Base-by-base conservation (phyloP, 1,140 invertebrate species). In the Bombus breviceps region DNA sequence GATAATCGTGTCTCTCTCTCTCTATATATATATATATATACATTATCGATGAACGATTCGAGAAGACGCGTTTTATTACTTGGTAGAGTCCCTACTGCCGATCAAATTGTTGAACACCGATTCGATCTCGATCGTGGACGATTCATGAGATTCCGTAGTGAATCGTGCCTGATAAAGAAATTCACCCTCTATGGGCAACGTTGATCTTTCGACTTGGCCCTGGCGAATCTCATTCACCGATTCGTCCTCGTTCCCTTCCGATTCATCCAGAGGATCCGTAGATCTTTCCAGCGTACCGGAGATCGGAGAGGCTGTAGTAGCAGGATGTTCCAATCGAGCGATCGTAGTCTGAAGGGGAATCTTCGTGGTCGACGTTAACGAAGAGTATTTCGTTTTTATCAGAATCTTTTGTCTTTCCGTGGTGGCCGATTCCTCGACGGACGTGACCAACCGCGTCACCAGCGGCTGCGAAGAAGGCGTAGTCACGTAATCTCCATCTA, bases 401-500 rank as follows among this genome's bases (percentile, higher is more conserved):
- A 94, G 87, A 76, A 96, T 96, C 85, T 90, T 95, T 75, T 95
- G 95, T 78, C 95, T 91, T 79, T 95, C 95, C 0, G 95, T 96
- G 2, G 95, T 95, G 0, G 91, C 95, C 9, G 95, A 95, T 83
- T 96, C 95, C 10, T 93, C 93, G 3, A 96, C 93, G 0, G 95
- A 96, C 2, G 95, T 96, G 0, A 96, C 93, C n/a, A 96, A 83
- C 88, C 95, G 93, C 3, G 95, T 96, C 0, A 95, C 90, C 32
- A 90, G 89, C n/a, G 95, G 93, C 43, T 95, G 94, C 0, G 89
- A 80, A 3, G 92, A 88, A 12, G 92, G 88, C 1, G 86, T 90
- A 10, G 92, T 90, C 12, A 69, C 53, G 37, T 87, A 89, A n/a
- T 93, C 87, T 13, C 73, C 59, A n/a, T 92, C 91, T 0, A 92